Conservation (phyloP, 2,888 invertebrate genomes). For the Unio pictorum region DNA sequence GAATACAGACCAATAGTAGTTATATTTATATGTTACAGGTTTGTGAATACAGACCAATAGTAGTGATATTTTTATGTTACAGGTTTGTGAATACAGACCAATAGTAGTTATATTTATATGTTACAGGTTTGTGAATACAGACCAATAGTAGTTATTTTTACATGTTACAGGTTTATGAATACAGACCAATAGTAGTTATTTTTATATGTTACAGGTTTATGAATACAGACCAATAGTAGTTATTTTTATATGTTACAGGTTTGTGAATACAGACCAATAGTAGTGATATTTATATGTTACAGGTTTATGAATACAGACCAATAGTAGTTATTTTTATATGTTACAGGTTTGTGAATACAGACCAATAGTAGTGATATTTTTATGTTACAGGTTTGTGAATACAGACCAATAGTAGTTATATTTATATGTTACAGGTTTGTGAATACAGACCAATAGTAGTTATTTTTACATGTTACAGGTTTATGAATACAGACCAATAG, state of each 20-base stretch:
- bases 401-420: not conserved
- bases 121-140: slow-evolving; percentile 78
- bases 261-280: too few species aligned
- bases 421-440: slow-evolving; percentile 21
- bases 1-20: slow-evolving; percentile 6
- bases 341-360: too few species aligned
- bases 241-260: too few species aligned
- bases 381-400: slow-evolving; percentile 62
- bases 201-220: not conserved
- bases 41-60: slow-evolving; percentile 81
- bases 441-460: too few species aligned
- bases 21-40: slow-evolving; percentile 70
- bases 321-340: too few species aligned
- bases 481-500: too few species aligned
- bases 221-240: not conserved
- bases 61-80: slow-evolving; percentile 78
- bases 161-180: slow-evolving; percentile 23
- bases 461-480: too few species aligned
- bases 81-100: slow-evolving; percentile 58
- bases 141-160: slow-evolving; percentile 42
- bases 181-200: too few species aligned
- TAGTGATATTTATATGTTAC: not conserved
- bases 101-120: slow-evolving; percentile 75
- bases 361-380: not conserved
- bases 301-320: slow-evolving; percentile 6